Conservation (phyloP, 53 echinoderm and acorn worm genomes). For the Echinometra lucunter region DNA sequence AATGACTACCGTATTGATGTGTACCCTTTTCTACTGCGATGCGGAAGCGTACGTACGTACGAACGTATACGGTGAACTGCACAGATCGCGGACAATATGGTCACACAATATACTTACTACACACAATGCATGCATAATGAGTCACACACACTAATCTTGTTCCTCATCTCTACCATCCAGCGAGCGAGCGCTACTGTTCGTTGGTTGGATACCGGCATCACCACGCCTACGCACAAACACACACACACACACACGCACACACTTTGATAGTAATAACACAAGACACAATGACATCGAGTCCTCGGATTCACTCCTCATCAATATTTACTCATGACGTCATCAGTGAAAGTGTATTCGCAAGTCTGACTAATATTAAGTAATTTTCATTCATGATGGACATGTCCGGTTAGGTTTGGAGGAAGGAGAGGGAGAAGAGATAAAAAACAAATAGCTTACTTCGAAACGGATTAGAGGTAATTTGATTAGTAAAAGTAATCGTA, state of each 20-base stretch:
- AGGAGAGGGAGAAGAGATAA: not conserved
- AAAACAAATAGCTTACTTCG: not conserved
- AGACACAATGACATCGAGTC: slow-evolving; percentile 7
- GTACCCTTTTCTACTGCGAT: no score
- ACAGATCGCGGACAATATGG: not conserved
- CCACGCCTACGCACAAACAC: not conserved
- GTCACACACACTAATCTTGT: not conserved
- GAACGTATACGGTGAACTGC: not conserved
- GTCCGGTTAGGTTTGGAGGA: not conserved
- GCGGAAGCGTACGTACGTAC: not conserved
- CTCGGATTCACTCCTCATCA: slow-evolving; percentile 18
- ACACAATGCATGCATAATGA: not conserved
- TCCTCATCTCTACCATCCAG: not conserved
- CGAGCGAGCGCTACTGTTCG: not conserved
- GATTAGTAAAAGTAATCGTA: not conserved
- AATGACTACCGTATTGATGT: not conserved
- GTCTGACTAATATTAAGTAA: slow-evolving; percentile 22
- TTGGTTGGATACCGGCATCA: not conserved
- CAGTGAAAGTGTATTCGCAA: not conserved
- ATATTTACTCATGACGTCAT: slow-evolving; percentile 42
- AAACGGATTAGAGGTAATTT: not conserved
- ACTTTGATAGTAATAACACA: not conserved
- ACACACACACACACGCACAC: not conserved
- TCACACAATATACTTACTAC: not conserved
- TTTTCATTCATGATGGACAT: not conserved